Evolutionary conservation across 2,113 vertebrate species (phyloP), one percentile per base, ranked within the genome.

Genomic region (Dicentrarchus labrax): DNA sequence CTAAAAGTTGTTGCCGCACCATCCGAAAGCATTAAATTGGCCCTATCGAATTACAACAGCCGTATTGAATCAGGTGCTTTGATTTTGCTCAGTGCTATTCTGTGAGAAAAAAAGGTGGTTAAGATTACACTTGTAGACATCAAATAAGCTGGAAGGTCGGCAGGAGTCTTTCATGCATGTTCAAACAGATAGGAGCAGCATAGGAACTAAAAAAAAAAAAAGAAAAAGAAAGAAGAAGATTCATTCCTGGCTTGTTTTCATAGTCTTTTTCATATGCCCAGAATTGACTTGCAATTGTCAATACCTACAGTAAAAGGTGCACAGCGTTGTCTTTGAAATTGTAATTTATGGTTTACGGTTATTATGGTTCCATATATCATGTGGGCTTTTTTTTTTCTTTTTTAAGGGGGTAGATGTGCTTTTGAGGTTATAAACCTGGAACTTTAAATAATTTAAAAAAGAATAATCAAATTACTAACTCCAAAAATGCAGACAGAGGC

Each of bases 251-350:
- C 65, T 80, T 89, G 56, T 83, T 85, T 86, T 88, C 45, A 84
- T 45, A 71, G 56, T 85, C 60, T 60, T 81, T 83, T 92, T 91
- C 22, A 88, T 93, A 84, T 88, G 66, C 67, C 45, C 59, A 66
- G 48, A 89, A 92, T 79, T 89, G 84, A 92, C 80, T 90, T 66
- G 24, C 39, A 72, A 73, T 57, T 90, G 92, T 89, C 92, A 93
- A 92, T 94, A 93, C 87, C 68, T 86, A 69, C 82, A 84, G 84
- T 84, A 6, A 84, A 82, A 80, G 64, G 67, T 80, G 60, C n/a
- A 65, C 72, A 88, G 84, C 83, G 77, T 89, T 92, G 83, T 80
- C 86, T 94, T 94, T 91, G 86, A 91, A 94, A 94, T 90, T 84
- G 41, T 85, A 88, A 89, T 91, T 90, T 87, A 85, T 88, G 83